Conservation (phyloP, 2,888 invertebrate genomes). For the Criorhina ranunculi region DNA sequence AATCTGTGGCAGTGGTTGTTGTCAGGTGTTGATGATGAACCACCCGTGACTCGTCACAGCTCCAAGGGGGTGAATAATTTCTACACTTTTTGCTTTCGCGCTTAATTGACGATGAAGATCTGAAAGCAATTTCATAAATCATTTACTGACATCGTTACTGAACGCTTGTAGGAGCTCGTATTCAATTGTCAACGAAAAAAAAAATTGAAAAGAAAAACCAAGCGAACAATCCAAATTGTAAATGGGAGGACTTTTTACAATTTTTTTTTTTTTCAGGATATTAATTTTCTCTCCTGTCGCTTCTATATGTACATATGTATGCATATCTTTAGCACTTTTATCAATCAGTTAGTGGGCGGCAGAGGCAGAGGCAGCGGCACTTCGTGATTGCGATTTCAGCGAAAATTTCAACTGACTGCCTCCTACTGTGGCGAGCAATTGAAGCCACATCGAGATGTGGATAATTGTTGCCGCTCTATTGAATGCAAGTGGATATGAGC, state of each 20-base stretch:
- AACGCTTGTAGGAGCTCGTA: constrained; percentile 37
- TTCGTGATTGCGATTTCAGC: constrained; percentile 68
- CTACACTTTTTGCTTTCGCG: constrained; percentile 34
- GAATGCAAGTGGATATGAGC: constrained; percentile 60
- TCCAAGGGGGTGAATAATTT: constrained; percentile 49
- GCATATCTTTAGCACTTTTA: constrained; percentile 45
- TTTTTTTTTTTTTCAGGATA: constrained; percentile 59
- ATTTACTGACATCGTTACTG: constrained; percentile 72
- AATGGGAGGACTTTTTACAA: constrained; percentile 18
- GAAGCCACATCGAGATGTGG: constrained; percentile 58
- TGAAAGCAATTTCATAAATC: constrained; percentile 78
- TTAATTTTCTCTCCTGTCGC: constrained; percentile 64
- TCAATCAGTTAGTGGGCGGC: constrained; percentile 47
- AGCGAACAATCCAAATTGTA: constrained; percentile 16
- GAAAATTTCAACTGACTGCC: constrained; percentile 71
- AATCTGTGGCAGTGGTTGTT: constrained; percentile 45
- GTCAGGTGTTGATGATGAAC: constrained; percentile 69
- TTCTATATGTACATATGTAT: constrained; percentile 25
- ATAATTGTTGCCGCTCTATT: constrained; percentile 73
- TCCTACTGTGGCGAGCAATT: constrained; percentile 43
- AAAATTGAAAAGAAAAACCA: constrained; percentile 32
- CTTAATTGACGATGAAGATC: constrained; percentile 77
- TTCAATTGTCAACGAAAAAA: constrained; percentile 37
- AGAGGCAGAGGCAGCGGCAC: constrained; percentile 5
- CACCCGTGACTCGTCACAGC: constrained; percentile 43